phyloP scores from a whole-genome alignment of 2,113 vertebrate genomes.

The Takifugu bimaculatus region DNA sequence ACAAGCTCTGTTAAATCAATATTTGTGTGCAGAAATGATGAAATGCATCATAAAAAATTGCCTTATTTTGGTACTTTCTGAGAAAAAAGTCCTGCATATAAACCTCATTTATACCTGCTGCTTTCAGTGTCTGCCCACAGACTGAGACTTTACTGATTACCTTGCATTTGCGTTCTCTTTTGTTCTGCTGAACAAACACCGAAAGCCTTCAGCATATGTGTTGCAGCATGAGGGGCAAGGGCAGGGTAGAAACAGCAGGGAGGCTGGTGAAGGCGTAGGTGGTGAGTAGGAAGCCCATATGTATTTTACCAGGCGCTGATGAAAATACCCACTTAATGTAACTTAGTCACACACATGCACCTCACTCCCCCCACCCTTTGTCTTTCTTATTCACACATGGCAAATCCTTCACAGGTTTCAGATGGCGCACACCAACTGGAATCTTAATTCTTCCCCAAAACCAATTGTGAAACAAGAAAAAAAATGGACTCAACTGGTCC shows the following conservation, averaged over 20 bases:
- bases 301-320: conserved; percentile 58
- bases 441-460: conserved; percentile 58
- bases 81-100: conserved; percentile 38
- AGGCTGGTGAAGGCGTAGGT: conserved; percentile 61
- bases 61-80: conserved; percentile 13
- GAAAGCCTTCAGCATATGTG: conserved; percentile 29
- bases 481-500: not conserved
- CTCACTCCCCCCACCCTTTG: conserved; percentile 2
- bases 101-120: conserved; percentile 46
- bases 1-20: no score
- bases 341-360: conserved; percentile 36
- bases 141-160: conserved; percentile 25
- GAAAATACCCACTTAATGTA: conserved; percentile 26
- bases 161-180: conserved; percentile 25
- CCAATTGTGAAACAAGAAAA: conserved; percentile 27
- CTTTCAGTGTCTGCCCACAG: conserved; percentile 38
- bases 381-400: conserved; percentile 5
- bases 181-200: conserved; percentile 29
- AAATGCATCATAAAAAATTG: not conserved
- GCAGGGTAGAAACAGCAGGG: conserved; percentile 60
- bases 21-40: no score
- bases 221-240: conserved; percentile 44
- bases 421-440: conserved; percentile 46
- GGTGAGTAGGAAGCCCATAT: conserved; percentile 65
- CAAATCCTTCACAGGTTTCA: conserved; percentile 41